Evolutionary conservation across 2,797 vertebrate genomes (phyloP).

Genomic region (Odontamblyopus rebecca): DNA sequence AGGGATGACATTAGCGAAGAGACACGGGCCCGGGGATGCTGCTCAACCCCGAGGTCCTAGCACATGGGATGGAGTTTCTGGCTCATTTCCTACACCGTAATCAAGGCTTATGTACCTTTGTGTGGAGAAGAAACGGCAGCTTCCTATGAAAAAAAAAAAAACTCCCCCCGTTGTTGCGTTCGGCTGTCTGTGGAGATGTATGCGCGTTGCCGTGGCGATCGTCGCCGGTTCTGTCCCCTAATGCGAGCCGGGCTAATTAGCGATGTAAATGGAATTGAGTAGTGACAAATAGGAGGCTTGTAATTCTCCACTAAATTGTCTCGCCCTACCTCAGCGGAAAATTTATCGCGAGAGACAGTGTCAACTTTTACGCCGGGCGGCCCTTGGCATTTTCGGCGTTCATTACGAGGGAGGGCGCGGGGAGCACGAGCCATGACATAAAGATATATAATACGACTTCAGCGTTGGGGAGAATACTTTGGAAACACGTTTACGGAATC

Average conservation of each 20-base stretch:
- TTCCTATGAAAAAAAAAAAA: constrained; percentile 20
- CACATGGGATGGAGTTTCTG: constrained; percentile 77
- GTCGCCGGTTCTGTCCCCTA: constrained; percentile 70
- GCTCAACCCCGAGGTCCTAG: constrained; percentile 72
- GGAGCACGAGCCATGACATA: constrained; percentile 70
- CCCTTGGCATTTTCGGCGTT: constrained; percentile 78
- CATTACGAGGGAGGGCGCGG: constrained; percentile 72
- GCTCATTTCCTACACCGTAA: constrained; percentile 79
- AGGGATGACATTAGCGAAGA: constrained; percentile 71
- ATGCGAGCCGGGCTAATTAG: constrained; percentile 89
- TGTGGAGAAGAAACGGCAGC: constrained; percentile 32
- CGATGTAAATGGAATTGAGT: constrained; percentile 89
- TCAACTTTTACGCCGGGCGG: constrained; percentile 82
- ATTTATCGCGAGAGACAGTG: constrained; percentile 89
- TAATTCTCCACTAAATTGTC: constrained; percentile 91
- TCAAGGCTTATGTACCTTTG: constrained; percentile 77
- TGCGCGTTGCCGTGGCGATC: constrained; percentile 37
- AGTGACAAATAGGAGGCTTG: constrained; percentile 85
- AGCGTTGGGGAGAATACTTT: background rate
- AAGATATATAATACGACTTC: background rate
- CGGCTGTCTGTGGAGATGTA: constrained; percentile 20
- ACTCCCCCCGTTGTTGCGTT: constrained; percentile 11
- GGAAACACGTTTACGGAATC: too few species aligned
- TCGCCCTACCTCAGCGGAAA: constrained; percentile 90
- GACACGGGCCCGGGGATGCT: constrained; percentile 64